A percentile compares a stretch with the other conserved stretches of the same genome.
Conservation (phyloP, 2,113 vertebrate species). For the Scolopax mira region DNA sequence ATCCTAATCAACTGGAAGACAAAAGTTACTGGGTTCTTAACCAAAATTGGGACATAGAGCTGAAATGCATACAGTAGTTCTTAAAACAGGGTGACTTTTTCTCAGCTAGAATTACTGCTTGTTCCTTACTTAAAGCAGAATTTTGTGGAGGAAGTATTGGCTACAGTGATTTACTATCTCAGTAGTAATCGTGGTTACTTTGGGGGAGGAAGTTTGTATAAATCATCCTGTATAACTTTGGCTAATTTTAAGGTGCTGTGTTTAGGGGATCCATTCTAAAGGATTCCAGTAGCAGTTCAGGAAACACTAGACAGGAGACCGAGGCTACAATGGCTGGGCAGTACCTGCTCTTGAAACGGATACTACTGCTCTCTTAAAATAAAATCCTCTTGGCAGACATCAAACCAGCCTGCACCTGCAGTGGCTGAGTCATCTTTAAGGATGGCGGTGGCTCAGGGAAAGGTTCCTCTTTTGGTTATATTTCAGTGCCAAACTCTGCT, state of each 20-base stretch:
- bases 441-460: background rate
- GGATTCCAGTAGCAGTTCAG: background rate
- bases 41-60: background rate
- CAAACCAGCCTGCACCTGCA: background rate
- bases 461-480: background rate
- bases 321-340: background rate
- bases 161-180: background rate
- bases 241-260: background rate
- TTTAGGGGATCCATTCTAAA: accelerated
- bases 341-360: background rate
- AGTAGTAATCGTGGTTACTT: background rate
- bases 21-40: background rate
- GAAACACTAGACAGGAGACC: accelerated
- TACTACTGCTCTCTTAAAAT: background rate
- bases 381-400: background rate
- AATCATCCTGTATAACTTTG: background rate
- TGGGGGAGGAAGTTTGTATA: background rate
- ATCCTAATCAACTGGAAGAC: background rate
- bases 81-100: background rate
- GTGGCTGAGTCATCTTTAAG: background rate
- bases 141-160: background rate
- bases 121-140: background rate
- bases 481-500: background rate
- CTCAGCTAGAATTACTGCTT: background rate
- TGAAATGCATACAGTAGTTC: background rate